phyloP scores from a whole-genome alignment of 2,113 vertebrate genomes.

The Nycticebus coucang region DNA sequence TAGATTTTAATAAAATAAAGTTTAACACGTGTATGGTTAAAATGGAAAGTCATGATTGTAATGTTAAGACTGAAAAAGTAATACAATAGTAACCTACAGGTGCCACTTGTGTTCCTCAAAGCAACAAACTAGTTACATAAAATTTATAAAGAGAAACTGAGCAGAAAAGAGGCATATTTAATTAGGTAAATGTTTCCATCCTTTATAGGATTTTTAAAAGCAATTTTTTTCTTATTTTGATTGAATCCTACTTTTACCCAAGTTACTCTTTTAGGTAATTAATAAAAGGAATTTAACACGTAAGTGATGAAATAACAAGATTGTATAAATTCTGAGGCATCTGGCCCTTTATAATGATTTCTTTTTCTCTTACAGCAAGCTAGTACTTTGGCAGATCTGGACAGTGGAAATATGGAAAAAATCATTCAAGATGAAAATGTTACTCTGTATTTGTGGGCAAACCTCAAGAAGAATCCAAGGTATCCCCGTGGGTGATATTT shows the following conservation, averaged over 20 bases:
- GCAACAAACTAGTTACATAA: too few relatives aligned
- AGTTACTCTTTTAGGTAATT: background rate
- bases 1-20: background rate
- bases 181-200: slow-evolving; percentile 8
- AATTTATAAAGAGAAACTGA: background rate
- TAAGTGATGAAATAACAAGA: background rate
- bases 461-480: slow-evolving; percentile 94
- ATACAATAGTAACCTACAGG: background rate
- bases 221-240: background rate
- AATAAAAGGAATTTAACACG: background rate
- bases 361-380: slow-evolving; percentile 84
- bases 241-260: background rate
- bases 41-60: background rate
- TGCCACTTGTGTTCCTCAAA: background rate
- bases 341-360: background rate
- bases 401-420: slow-evolving; percentile 93
- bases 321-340: background rate
- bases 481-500: slow-evolving; percentile 65
- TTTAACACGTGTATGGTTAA: background rate
- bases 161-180: background rate
- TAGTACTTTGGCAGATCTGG: slow-evolving; percentile 85
- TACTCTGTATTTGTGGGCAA: slow-evolving; percentile 94
- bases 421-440: slow-evolving; percentile 86
- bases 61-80: background rate
- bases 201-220: background rate